phyloP scores from a whole-genome alignment of 2,888 invertebrate genomes.

The Lingula anatina region DNA sequence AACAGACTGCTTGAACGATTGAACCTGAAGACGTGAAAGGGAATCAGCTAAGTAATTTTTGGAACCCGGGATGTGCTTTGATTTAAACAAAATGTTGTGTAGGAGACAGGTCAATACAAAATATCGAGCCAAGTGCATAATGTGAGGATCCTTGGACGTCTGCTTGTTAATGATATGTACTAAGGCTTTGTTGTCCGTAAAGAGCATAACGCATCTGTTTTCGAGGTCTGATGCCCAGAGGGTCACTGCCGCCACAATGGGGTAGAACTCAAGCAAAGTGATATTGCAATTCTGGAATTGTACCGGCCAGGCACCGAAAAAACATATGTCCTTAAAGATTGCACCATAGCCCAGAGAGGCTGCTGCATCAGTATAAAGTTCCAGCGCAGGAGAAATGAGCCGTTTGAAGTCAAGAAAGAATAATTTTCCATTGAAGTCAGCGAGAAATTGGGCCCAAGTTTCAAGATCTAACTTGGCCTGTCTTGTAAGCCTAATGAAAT shows the following conservation, averaged over 20 bases:
- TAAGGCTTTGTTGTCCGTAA: constrained; percentile 3
- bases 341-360: constrained; percentile 2
- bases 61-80: too few relatives aligned
- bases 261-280: too few relatives aligned
- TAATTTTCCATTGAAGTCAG: constrained; percentile 2
- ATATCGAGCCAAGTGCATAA: neutral
- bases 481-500: neutral
- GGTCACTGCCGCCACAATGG: neutral
- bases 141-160: too few relatives aligned
- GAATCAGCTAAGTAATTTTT: too few relatives aligned
- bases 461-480: constrained; percentile 2
- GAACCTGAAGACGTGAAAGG: too few relatives aligned
- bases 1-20: too few relatives aligned
- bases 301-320: neutral
- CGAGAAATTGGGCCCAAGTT: constrained; percentile 1
- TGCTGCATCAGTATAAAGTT: constrained; percentile 5
- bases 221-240: neutral
- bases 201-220: constrained; percentile 1
- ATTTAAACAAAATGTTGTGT: too few relatives aligned
- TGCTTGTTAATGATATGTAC: constrained; percentile 4
- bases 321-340: too few relatives aligned
- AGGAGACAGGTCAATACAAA: neutral
- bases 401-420: too few relatives aligned
- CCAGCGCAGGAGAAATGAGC: too few relatives aligned
- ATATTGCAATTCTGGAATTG: neutral